A percentile compares a stretch with the other conserved stretches of the same genome.
These are phyloP conservation scores for Catocala sponsa DNA, from an alignment of 2,888 invertebrate genomes.

Conservation along the genomic window DNA sequence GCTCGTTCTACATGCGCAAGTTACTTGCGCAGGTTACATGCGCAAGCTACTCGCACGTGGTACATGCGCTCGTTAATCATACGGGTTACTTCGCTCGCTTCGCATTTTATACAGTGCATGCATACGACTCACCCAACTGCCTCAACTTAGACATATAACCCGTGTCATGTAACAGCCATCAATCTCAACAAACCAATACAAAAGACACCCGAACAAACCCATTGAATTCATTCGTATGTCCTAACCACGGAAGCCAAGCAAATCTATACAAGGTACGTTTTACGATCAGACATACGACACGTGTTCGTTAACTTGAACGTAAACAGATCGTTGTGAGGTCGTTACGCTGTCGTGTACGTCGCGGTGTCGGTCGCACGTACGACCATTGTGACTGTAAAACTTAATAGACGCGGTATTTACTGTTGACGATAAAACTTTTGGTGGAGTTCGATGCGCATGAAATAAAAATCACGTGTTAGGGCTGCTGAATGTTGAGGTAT, in stretches of 20 bases:
- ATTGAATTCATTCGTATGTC: conserved; percentile 13
- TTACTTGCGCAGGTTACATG: too few species aligned
- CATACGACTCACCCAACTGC: too few species aligned
- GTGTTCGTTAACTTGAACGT: conserved; percentile 64
- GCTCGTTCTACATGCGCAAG: too few species aligned
- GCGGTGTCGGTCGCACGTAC: conserved; percentile 34
- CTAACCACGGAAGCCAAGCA: conserved; percentile 30
- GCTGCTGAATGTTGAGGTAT: neutral
- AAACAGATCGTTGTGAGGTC: conserved; percentile 61
- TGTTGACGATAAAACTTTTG: conserved; percentile 38
- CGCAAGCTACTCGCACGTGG: too few species aligned
- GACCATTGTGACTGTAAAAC: conserved; percentile 47
- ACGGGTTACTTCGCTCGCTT: too few species aligned
- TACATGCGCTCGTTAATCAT: too few species aligned
- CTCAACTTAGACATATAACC: too few species aligned
- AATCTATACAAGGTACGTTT: conserved; percentile 58
- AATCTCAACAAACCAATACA: neutral
- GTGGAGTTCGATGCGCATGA: conserved; percentile 8
- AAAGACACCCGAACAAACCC: neutral
- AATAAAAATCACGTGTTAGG: conserved; percentile 6
- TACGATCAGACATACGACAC: conserved; percentile 56
- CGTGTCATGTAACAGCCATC: too few species aligned
- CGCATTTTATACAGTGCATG: too few species aligned
- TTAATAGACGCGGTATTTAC: conserved; percentile 51
- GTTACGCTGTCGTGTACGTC: conserved; percentile 46